Evolutionary conservation across 2,888 invertebrate species (phyloP).

Genomic region (Drymonia ruficornis): DNA sequence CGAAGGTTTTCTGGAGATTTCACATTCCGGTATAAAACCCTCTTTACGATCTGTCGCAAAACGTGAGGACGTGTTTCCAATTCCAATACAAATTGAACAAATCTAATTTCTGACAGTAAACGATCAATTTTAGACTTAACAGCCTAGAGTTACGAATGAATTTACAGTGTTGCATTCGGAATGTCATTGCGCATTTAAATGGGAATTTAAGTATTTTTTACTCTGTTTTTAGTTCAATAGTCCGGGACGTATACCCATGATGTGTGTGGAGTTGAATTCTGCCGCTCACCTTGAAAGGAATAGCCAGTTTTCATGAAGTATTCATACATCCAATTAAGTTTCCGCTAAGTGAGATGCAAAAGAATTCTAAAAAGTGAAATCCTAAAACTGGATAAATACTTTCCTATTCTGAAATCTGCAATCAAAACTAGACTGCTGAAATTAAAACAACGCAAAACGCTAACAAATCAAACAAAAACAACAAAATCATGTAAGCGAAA

Average conservation of each 20-base stretch:
- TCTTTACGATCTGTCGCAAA: conserved; percentile 18
- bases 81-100: conserved; percentile 17
- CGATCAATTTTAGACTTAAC: conserved; percentile 4
- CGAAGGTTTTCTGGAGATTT: too few relatives aligned
- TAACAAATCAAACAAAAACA: not conserved
- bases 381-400: too few relatives aligned
- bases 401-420: too few relatives aligned
- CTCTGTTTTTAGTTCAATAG: not conserved
- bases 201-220: not conserved
- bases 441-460: not conserved
- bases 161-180: not conserved
- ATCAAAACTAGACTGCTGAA: not conserved
- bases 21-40: conserved; percentile 7
- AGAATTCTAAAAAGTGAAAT: too few relatives aligned
- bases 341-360: too few relatives aligned
- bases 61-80: conserved; percentile 18
- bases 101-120: not conserved
- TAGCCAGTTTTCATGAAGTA: too few relatives aligned
- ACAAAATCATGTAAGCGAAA: not conserved
- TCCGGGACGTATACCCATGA: not conserved
- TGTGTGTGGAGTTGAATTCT: too few relatives aligned
- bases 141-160: not conserved
- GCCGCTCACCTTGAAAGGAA: too few relatives aligned
- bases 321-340: too few relatives aligned
- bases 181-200: not conserved